phyloP scores from a whole-genome alignment of 2,797 vertebrate species.

The Hemibagrus guttatus region DNA sequence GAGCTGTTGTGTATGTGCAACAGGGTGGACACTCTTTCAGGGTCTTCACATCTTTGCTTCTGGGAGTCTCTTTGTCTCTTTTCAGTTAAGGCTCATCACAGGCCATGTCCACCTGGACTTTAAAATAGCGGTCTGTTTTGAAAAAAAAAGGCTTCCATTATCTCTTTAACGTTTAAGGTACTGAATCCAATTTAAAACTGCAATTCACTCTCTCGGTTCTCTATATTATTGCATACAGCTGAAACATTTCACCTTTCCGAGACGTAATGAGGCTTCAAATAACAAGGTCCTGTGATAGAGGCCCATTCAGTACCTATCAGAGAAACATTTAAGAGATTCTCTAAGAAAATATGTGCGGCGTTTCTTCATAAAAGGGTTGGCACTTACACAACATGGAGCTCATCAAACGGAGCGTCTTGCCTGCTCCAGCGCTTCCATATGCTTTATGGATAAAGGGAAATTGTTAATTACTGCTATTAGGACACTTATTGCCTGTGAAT shows the following conservation, averaged over 20 bases:
- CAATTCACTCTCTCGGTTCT: conserved; percentile 17
- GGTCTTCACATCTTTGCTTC: neutral
- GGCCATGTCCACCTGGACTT: neutral
- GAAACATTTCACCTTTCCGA: conserved; percentile 37
- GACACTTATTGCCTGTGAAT: conserved; percentile 38
- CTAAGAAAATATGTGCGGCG: conserved; percentile 25
- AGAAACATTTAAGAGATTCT: conserved; percentile 28
- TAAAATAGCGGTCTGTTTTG: conserved; percentile 6
- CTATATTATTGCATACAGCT: conserved; percentile 45
- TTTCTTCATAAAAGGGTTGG: conserved; percentile 36
- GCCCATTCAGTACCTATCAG: conserved; percentile 37
- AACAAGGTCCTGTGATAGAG: conserved; percentile 17
- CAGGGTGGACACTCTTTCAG: neutral
- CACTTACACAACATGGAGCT: conserved; percentile 31
- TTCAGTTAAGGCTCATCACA: neutral
- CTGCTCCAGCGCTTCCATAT: conserved; percentile 34
- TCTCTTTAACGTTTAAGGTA: conserved; percentile 32
- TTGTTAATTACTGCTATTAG: conserved; percentile 58
- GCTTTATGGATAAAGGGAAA: conserved; percentile 45
- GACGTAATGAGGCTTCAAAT: conserved; percentile 45
- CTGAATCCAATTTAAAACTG: conserved; percentile 32
- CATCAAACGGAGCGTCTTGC: conserved; percentile 22
- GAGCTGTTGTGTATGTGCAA: neutral
- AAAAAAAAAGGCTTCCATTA: conserved; percentile 18
- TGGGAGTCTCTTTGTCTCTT: neutral